phyloP scores from a whole-genome alignment of 2,797 vertebrate species.

The Sylvilagus floridanus region DNA sequence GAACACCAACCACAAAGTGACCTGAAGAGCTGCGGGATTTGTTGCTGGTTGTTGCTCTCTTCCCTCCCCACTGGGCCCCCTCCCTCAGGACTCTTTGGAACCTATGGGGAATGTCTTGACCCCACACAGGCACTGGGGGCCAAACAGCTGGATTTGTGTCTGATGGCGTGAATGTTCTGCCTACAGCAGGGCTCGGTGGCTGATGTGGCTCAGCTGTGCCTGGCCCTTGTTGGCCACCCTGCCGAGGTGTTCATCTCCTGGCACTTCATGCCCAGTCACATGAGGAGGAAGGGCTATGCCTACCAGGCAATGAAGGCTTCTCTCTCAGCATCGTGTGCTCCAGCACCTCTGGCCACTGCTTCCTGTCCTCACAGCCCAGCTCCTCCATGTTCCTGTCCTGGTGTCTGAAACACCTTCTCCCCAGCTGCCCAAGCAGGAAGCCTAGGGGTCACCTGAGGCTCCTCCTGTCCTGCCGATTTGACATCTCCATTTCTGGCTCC shows the following conservation, averaged over 20 bases:
- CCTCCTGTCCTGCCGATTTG: neutral
- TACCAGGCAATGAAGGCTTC: neutral
- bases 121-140: neutral
- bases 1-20: neutral
- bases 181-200: neutral
- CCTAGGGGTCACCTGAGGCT: neutral
- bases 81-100: neutral
- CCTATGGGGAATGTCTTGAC: neutral
- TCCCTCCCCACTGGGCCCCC: neutral
- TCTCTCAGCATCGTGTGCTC: too few relatives aligned
- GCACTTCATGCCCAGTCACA: neutral
- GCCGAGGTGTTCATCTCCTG: neutral
- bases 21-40: neutral
- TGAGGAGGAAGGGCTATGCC: neutral
- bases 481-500: neutral
- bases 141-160: neutral
- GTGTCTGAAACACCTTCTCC: neutral
- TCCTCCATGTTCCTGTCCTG: neutral
- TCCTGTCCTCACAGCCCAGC: neutral
- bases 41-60: neutral
- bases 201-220: neutral
- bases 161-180: neutral
- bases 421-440: neutral
- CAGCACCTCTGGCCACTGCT: neutral
- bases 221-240: accelerated